Conservation (phyloP, 2,797 vertebrate species). For the Babyrousa celebensis region DNA sequence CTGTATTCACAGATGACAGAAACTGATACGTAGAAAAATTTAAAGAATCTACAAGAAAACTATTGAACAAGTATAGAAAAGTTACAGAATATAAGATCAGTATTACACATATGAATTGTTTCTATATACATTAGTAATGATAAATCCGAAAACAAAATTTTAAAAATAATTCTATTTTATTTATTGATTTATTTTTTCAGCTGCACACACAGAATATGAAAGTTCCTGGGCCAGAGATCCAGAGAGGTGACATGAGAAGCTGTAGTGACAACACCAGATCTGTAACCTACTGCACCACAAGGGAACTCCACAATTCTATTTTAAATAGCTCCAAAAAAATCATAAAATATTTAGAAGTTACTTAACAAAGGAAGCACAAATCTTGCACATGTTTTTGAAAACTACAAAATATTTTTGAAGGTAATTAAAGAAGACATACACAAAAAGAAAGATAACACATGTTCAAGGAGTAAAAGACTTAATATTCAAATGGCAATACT, state of each 20-base stretch:
- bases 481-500: neutral
- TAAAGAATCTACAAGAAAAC: neutral
- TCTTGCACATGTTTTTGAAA: neutral
- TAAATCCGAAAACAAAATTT: conserved; percentile 7
- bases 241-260: too few relatives aligned
- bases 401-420: neutral
- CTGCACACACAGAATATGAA: too few relatives aligned
- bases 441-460: neutral
- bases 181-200: too few relatives aligned
- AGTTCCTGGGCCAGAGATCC: too few relatives aligned
- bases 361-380: neutral
- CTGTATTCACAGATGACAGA: neutral
- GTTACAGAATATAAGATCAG: neutral
- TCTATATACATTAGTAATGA: neutral
- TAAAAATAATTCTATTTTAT: too few relatives aligned
- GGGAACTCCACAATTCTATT: neutral
- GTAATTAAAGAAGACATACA: neutral
- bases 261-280: too few relatives aligned
- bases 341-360: neutral
- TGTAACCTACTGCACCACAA: too few relatives aligned
- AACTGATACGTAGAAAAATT: neutral
- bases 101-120: neutral
- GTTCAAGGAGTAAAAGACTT: neutral
- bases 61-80: neutral
- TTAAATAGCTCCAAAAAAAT: conserved; percentile 22